Evolutionary conservation across 2,888 invertebrate genomes (phyloP), one percentile per base, ranked within the genome.

Genomic region (Drosophila formosana): DNA sequence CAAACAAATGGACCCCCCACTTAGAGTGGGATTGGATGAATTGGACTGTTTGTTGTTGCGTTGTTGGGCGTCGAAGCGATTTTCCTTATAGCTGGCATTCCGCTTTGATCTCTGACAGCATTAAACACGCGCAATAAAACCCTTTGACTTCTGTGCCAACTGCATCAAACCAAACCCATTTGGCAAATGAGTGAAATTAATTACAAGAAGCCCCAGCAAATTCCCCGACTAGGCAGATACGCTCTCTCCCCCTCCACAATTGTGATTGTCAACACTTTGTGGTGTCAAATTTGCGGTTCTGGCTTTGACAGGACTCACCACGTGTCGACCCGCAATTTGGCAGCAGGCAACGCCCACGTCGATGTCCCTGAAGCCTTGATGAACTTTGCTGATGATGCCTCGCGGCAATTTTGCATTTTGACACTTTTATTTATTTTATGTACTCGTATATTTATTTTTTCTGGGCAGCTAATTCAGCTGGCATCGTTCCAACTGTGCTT

Each of bases 401-500:
- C 39, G 56, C 63, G 84, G 71, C 37, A 37, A n/a, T n/a, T 37
- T 37, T 37, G 37, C 66, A 71, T 79, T 86, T 81, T 67, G 81
- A 81, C 81, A 81, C 84, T 69, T 37, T 11, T 37, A 37, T 37
- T 37, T 37, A n/a, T 37, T 37, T 37, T n/a, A 18, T 18, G 18
- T 34, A n/a, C n/a, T n/a, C n/a, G n/a, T n/a, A 1, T 0, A 11
- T 37, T 34, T 34, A 3, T 34, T 34, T 81, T 79, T 78, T 30
- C 23, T 9, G 64, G 73, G 53, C 70, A 80, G 82, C 86, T 82
- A 86, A 82, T 82, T 79, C 74, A 57, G 28, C 30, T 45, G 23
- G 23, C 34, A 63, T 75, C 61, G 76, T 75, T 83, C 88, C 91
- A 86, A 90, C 90, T 90, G 91, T 88, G 90, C 83, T 90, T 92